These are phyloP conservation scores for Axis porcinus DNA, from an alignment of 2,113 vertebrate genomes.

Conservation along the genomic window DNA sequence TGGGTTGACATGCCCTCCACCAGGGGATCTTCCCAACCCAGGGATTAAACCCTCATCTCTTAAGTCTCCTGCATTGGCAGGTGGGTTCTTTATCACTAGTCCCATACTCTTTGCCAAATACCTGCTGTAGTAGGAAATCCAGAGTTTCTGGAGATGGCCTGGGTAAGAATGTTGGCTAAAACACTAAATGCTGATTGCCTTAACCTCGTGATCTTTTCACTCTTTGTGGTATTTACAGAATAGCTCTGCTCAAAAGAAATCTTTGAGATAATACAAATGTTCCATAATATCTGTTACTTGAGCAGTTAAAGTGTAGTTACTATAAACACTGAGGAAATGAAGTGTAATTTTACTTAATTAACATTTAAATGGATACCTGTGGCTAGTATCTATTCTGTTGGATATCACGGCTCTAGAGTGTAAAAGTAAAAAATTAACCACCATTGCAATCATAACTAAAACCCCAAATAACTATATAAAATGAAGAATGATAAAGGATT, in stretches of 20 bases:
- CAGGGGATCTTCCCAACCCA: neutral
- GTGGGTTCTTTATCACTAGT: neutral
- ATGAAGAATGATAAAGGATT: neutral
- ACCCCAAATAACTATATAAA: neutral
- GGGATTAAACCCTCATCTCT: neutral
- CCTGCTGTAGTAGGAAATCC: neutral
- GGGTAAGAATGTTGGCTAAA: neutral
- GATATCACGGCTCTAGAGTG: neutral
- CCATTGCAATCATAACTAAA: neutral
- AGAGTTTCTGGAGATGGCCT: neutral
- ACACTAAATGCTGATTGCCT: neutral
- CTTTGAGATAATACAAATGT: neutral
- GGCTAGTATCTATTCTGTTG: neutral
- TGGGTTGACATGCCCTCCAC: neutral
- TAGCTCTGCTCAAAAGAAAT: neutral
- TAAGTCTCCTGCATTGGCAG: neutral
- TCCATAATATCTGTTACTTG: neutral
- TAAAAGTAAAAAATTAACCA: neutral
- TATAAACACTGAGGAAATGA: neutral
- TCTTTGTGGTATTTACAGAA: neutral
- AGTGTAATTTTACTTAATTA: constrained; percentile 53
- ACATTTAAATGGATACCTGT: neutral
- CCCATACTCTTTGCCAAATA: neutral
- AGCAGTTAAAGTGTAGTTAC: neutral
- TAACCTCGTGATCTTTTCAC: neutral